These are phyloP conservation scores for Galeopsomyia nigrocyanea DNA, from an alignment of 2,888 invertebrate genomes.

Conservation along the genomic window DNA sequence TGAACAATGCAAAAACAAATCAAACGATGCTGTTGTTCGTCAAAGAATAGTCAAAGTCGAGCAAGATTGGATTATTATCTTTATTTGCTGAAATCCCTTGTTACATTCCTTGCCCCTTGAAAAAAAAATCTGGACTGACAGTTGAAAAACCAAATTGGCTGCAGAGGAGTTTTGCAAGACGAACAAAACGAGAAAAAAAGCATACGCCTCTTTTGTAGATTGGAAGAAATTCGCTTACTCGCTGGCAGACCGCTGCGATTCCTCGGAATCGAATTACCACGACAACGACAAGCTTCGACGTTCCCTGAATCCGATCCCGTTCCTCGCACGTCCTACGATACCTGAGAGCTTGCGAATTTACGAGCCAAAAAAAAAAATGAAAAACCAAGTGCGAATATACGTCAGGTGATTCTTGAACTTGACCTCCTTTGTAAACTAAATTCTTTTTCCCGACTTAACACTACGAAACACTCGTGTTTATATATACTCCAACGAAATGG, in stretches of 20 bases:
- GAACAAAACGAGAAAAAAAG: slow-evolving; percentile 26
- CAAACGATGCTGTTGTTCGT: neutral
- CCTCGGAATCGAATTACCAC: slow-evolving; percentile 21
- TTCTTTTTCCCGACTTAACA: slow-evolving; percentile 1
- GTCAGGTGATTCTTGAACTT: slow-evolving; percentile 44
- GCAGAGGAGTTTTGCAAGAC: slow-evolving; percentile 5
- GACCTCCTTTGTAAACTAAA: slow-evolving; percentile 24
- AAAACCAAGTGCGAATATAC: slow-evolving; percentile 33
- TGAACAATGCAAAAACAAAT: slow-evolving; percentile 3
- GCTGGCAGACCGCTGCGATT: slow-evolving; percentile 11
- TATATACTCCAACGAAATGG: neutral
- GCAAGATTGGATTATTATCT: slow-evolving; percentile 33
- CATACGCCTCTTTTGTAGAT: slow-evolving; percentile 36
- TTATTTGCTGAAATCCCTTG: slow-evolving; percentile 34
- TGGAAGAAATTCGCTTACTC: slow-evolving; percentile 23
- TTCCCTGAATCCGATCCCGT: slow-evolving; percentile 36
- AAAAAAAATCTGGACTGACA: no score
- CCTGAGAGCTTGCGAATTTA: slow-evolving; percentile 42
- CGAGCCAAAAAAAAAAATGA: slow-evolving; percentile 15
- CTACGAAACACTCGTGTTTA: neutral
- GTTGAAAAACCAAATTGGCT: no score
- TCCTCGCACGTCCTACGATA: slow-evolving; percentile 47
- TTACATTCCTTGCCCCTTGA: slow-evolving; percentile 21
- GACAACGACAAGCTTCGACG: slow-evolving; percentile 29
- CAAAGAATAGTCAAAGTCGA: slow-evolving; percentile 27